Conservation (phyloP, 2,888 invertebrate genomes). For the Eupithecia centaureata region DNA sequence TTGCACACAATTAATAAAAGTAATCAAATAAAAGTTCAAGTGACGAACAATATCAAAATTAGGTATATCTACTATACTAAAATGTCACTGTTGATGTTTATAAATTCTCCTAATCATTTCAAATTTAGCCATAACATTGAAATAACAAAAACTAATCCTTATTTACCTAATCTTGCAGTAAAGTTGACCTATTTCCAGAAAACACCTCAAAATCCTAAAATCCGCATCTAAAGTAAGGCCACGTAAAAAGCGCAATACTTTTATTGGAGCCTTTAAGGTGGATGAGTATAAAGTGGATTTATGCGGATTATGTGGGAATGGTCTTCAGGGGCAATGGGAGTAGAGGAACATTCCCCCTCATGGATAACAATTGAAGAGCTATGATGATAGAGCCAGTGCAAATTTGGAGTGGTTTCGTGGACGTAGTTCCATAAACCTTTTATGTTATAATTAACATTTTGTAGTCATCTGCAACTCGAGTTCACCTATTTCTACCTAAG, state of each 20-base stretch:
- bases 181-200: slow-evolving; percentile 17
- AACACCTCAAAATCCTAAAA: slow-evolving; percentile 29
- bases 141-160: not conserved
- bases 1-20: too few species aligned
- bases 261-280: slow-evolving; percentile 82
- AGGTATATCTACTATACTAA: too few species aligned
- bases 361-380: not conserved
- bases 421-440: not conserved
- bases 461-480: not conserved
- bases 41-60: too few species aligned
- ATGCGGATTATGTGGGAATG: slow-evolving; percentile 77
- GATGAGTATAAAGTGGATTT: slow-evolving; percentile 83
- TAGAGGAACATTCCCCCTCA: slow-evolving; percentile 31
- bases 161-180: not conserved
- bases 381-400: slow-evolving; percentile 1
- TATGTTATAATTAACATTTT: not conserved
- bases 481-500: too few species aligned
- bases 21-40: too few species aligned
- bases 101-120: not conserved
- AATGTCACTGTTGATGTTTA: too few species aligned
- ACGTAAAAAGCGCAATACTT: slow-evolving; percentile 69
- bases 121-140: not conserved
- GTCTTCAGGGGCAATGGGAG: slow-evolving; percentile 55
- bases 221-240: slow-evolving; percentile 30
- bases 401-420: slow-evolving; percentile 8